Base-by-base conservation (phyloP, 2,113 vertebrate species). In the Spheniscus mendiculus region DNA sequence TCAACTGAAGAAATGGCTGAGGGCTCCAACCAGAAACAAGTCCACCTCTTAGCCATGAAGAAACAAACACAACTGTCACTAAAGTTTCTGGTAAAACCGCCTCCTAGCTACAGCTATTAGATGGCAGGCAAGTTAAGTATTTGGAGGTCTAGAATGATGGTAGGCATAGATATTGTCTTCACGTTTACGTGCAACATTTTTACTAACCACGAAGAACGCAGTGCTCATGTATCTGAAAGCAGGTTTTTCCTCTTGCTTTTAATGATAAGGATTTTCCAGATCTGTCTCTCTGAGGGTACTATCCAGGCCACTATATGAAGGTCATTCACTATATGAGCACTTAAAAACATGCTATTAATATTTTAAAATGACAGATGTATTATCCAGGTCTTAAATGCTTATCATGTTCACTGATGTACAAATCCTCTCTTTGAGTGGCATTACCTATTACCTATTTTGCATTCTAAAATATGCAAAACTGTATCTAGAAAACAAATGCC, bases 391-490 rank as follows among this genome's bases (percentile, higher is more conserved):
- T 97, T 87, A 91, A 85, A 91, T 26, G 66, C 83, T 96, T 72
- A 53, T 45, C 36, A 87, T 15, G 18, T 36, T 90, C 78, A 77
- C n/a, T 92, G 84, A 91, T 36, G 82, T 50, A 77, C 19, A 91
- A 96, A 95, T 95, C 95, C 93, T 91, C 87, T 91, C 90, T 77
- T 32, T 50, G 61, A 80, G 23, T 38, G 30, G 55, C 59, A 85
- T 85, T 69, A 83, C 20, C 72, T 87, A 55, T 62, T 92, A 42
- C 42, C 42, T 42, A 42, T 42, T 42, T 42, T 42, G 42, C 42
- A 85, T 62, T 83, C 78, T 91, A 94, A 85, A 93, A 90, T 80
- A 96, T 12, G 47, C 66, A 88, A 73, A 91, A 89, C 30, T 53
- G 13, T 62, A 79, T 70, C 63, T 42, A 85, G 29, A 92, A 91